Base-by-base conservation (phyloP, 2,797 vertebrate genomes). In the Gadopsis marmoratus region DNA sequence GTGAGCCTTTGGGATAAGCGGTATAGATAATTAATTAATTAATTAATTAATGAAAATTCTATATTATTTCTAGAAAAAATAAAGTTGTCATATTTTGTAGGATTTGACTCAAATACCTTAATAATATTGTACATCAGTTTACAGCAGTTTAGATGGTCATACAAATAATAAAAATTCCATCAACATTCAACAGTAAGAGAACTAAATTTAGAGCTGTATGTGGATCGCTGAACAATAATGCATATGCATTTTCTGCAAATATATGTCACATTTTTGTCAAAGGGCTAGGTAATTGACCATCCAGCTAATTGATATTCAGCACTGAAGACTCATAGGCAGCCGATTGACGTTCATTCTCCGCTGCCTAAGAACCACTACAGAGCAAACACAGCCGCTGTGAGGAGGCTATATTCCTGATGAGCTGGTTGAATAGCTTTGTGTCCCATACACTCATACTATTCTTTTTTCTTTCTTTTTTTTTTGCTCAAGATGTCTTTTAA, bases 401-500 rank as follows among this genome's bases (percentile, higher is more conserved):
- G 75, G 78, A 76, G 59, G 43, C 76, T 74, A 23, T 84, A 60
- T 84, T 76, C 58, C 39, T 69, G 66, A 79, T 53, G 8, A 71
- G 73, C 69, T 62, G 68, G 35, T 67, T 89, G 72, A 89, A 86
- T 67, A 66, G 67, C 74, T 68, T 69, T 16, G 29, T 82, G 48
- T 82, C 58, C 45, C 0, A 5, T 58, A 61, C 54, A 69, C 62
- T 73, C 63, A 69, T 60, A 23, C 33, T 33, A 79, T 81, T 19
- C 33, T 37, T 37, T 37, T 8, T 33, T 35, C 1, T 6, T 6
- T 33, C 51, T 68, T 62, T 26, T 71, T 71, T 39, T 73, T 79
- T 78, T 16, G 10, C 75, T 86, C 39, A 79, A 88, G 76, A 91
- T 83, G 79, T 76, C 76, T 86, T 88, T 91, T 86, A 86, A 85